Evolutionary conservation across 2,113 vertebrate species (phyloP).

Genomic region (Vimba vimba): DNA sequence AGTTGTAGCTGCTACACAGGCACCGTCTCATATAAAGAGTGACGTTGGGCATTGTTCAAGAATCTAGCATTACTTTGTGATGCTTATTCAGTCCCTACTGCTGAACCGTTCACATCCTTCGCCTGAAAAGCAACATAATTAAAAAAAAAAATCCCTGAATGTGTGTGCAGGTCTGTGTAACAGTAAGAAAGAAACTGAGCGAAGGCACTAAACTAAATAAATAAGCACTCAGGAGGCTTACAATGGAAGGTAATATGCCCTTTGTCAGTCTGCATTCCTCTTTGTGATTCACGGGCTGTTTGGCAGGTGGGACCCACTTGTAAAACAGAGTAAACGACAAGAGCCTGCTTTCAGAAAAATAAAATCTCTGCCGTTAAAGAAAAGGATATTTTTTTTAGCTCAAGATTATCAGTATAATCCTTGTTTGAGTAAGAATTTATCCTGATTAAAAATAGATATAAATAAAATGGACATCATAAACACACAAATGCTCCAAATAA

Average conservation of each 20-base stretch:
- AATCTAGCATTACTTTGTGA: constrained; percentile 23
- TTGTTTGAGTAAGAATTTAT: not conserved
- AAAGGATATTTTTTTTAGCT: constrained; percentile 76
- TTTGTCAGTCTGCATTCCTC: constrained; percentile 85
- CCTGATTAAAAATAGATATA: not conserved
- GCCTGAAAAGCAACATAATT: constrained; percentile 85
- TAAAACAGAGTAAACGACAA: constrained; percentile 72
- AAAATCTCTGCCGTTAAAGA: constrained; percentile 32
- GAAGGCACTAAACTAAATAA: constrained; percentile 85
- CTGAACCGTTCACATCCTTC: constrained; percentile 81
- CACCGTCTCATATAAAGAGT: not conserved
- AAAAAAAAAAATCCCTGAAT: constrained; percentile 77
- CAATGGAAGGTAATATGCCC: constrained; percentile 84
- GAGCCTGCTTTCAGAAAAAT: constrained; percentile 73
- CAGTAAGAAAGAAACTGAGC: constrained; percentile 62
- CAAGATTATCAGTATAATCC: not conserved
- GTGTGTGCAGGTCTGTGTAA: constrained; percentile 28
- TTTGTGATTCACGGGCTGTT: constrained; percentile 85
- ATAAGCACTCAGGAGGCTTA: constrained; percentile 86
- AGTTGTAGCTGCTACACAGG: not conserved
- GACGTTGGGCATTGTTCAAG: constrained; percentile 3
- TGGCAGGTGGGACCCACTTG: constrained; percentile 86
- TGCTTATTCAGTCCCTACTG: constrained; percentile 77
- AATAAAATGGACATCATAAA: not conserved
- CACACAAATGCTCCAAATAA: not conserved